Percentiles rank a stretch among this genome's conserved stretches.
These are phyloP conservation scores for Tanypteryx hageni DNA, from an alignment of 2,888 invertebrate species.

Conservation along the genomic window DNA sequence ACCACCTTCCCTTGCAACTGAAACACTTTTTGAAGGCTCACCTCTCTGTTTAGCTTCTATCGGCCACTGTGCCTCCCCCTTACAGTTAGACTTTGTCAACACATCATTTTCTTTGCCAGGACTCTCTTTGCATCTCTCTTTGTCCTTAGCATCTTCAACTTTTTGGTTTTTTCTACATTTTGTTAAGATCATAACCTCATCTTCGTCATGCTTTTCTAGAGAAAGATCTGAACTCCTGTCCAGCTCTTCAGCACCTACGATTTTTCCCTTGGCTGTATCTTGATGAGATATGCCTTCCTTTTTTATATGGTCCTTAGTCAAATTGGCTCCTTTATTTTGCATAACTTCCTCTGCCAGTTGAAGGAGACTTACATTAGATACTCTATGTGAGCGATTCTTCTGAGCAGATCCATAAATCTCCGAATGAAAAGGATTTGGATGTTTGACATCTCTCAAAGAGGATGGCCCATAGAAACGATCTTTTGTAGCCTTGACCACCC, in stretches of 20 bases:
- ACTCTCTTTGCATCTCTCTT: neutral
- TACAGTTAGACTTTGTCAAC: neutral
- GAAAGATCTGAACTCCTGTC: neutral
- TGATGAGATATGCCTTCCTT: neutral
- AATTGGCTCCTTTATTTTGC: neutral
- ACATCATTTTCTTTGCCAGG: neutral
- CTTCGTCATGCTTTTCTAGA: neutral
- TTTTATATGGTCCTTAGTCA: neutral
- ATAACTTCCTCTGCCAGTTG: slow-evolving; percentile 14
- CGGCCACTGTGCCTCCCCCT: neutral
- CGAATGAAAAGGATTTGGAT: slow-evolving; percentile 20
- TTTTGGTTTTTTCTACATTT: neutral
- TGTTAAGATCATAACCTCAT: too few relatives aligned
- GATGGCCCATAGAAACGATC: slow-evolving; percentile 27
- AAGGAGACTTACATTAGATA: neutral
- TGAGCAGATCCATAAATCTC: slow-evolving; percentile 5
- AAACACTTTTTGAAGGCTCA: neutral
- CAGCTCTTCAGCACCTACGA: neutral
- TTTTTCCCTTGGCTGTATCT: neutral
- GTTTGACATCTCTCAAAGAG: neutral
- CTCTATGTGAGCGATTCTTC: neutral
- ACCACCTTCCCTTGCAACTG: neutral
- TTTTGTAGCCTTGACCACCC: neutral
- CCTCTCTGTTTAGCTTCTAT: neutral
- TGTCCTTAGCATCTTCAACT: neutral